Evolutionary conservation across 2,888 invertebrate genomes (phyloP), one percentile per base, ranked within the genome.

Genomic region (Margaritifera margaritifera): DNA sequence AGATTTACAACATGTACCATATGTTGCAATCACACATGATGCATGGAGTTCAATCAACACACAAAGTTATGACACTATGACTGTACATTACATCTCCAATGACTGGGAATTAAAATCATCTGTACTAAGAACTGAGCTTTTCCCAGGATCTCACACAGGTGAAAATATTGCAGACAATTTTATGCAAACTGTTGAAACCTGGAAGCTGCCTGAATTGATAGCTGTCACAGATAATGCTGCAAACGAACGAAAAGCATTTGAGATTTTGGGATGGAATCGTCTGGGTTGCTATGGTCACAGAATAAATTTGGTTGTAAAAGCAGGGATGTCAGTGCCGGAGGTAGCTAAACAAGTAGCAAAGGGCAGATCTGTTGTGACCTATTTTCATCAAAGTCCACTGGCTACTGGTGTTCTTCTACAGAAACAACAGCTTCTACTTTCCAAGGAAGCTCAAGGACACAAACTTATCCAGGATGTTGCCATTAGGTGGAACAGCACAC

Each of bases 201-300:
- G 74, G 68, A 3, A 8, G 5, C 18, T 71, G 3, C 64, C 69
- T n/a, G 6, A 59, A n/a, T n/a, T n/a, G n/a, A n/a, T n/a, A n/a
- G n/a, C n/a, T n/a, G n/a, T n/a, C n/a, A n/a, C n/a, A n/a, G 75
- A 72, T 52, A 74, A 74, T 68, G 74, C 75, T 4, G 74, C 69
- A 1, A 71, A 74, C 53, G 71, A 71, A 24, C 24, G 53, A 19
- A 74, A 74, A 42, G 74, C 71, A 6, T 60, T 68, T 55, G 55
- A 71, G 19, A 20, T 74, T 1, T 53, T 74, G 22, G 24, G 62
- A 1, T 69, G 69, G 75, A 25, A 19, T 22, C 18, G 71, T 15
- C 72, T 75, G 59, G 68, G 71, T 4, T 75, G 69, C 50, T 72
- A 63, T 61, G 71, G 72, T 20, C 75, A 72, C 24, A 25, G 66